Conservation (phyloP, 2,797 vertebrate genomes). For the Microctenopoma lineatum region DNA sequence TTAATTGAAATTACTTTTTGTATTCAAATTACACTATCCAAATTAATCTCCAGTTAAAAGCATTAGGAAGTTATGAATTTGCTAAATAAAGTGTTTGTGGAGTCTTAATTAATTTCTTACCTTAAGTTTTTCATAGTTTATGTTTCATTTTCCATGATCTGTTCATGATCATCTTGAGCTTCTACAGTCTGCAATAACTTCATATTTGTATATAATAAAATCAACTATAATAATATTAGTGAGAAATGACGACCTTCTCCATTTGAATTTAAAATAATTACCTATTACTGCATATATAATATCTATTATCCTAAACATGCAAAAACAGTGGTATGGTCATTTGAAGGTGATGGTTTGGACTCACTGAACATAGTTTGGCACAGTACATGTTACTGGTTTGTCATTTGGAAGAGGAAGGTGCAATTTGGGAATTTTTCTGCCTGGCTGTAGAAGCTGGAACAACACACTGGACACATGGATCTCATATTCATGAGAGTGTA, state of each 20-base stretch:
- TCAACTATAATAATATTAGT: not conserved
- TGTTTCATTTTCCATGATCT: not conserved
- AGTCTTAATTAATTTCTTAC: too few species aligned
- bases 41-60: not conserved
- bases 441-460: conserved; percentile 31
- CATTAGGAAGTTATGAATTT: not conserved
- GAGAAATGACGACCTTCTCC: too few species aligned
- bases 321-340: conserved; percentile 6
- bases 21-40: not conserved
- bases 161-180: not conserved
- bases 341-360: conserved; percentile 55
- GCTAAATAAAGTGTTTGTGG: not conserved
- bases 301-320: not conserved
- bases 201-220: not conserved
- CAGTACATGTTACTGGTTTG: conserved; percentile 1
- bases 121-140: too few species aligned
- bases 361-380: conserved; percentile 27
- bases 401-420: conserved; percentile 46
- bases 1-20: too few species aligned
- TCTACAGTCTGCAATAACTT: not conserved
- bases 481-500: conserved; percentile 55
- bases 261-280: too few species aligned
- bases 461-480: conserved; percentile 37
- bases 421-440: conserved; percentile 55
- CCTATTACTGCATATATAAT: not conserved